phyloP scores from a whole-genome alignment of 2,888 invertebrate genomes.

The Cerastis rubricosa region DNA sequence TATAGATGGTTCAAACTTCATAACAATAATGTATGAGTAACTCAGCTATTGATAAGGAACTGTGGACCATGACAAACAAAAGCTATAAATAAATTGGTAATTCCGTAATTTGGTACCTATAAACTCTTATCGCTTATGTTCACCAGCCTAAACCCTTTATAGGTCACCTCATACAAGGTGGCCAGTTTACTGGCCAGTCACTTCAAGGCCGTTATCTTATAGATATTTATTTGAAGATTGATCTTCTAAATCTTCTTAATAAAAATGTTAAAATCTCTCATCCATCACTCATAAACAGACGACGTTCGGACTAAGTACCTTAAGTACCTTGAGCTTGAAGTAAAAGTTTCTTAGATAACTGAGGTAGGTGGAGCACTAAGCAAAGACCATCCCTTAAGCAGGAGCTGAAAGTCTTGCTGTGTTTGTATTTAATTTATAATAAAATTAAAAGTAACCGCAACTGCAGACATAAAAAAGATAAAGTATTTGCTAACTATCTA shows the following conservation, averaged over 20 bases:
- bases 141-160: background rate
- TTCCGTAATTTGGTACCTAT: background rate
- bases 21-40: background rate
- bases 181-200: too few relatives aligned
- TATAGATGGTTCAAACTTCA: background rate
- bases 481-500: background rate
- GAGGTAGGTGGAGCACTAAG: background rate
- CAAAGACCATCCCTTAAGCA: too few relatives aligned
- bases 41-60: background rate
- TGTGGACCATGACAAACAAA: background rate
- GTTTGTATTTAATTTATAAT: background rate
- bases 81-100: background rate
- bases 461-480: background rate
- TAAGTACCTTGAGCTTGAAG: background rate
- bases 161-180: too few relatives aligned
- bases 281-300: background rate
- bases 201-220: too few relatives aligned
- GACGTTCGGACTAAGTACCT: background rate
- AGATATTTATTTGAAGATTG: too few relatives aligned
- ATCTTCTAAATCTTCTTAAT: background rate
- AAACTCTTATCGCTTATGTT: background rate
- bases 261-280: background rate
- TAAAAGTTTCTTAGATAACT: background rate
- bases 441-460: background rate
- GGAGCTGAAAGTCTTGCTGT: too few relatives aligned